phyloP scores from a whole-genome alignment of 2,888 invertebrate genomes.

The Nasonia oneida region DNA sequence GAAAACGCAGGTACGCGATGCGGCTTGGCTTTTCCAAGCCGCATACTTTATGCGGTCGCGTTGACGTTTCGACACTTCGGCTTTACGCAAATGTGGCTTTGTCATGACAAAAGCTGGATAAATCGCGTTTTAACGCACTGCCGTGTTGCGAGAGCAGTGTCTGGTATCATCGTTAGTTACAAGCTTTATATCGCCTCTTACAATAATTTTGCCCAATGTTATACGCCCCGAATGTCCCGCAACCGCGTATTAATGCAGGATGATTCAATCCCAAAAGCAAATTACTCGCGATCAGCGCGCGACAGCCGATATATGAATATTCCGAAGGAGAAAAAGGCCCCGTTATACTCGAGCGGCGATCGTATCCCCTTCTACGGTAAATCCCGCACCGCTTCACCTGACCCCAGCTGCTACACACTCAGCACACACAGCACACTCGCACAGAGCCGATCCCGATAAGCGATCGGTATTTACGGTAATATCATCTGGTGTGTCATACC shows the following conservation, averaged over 20 bases:
- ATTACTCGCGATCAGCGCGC: not conserved
- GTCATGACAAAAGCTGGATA: not conserved
- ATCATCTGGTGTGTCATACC: conserved; percentile 68
- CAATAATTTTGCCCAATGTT: not conserved
- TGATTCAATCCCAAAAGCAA: not conserved
- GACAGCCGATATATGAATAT: conserved; percentile 16
- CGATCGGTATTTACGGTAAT: conserved; percentile 57
- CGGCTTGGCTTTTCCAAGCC: not conserved
- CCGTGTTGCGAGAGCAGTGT: not conserved
- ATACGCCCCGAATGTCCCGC: not conserved
- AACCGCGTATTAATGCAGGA: not conserved
- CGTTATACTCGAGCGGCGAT: conserved; percentile 31
- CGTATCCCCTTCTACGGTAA: conserved; percentile 4
- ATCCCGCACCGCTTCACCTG: not conserved
- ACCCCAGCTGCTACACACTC: not conserved
- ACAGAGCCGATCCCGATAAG: conserved; percentile 3
- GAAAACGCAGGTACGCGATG: not conserved
- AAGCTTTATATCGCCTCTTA: not conserved
- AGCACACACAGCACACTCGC: not conserved
- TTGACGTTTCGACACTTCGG: not conserved
- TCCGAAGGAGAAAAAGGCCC: conserved; percentile 7
- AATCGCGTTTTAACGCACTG: not conserved
- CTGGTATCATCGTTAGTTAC: not conserved
- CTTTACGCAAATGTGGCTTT: not conserved
- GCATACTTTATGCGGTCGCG: not conserved